Conservation (phyloP, 2,888 invertebrate genomes). For the Eupithecia abbreviata region DNA sequence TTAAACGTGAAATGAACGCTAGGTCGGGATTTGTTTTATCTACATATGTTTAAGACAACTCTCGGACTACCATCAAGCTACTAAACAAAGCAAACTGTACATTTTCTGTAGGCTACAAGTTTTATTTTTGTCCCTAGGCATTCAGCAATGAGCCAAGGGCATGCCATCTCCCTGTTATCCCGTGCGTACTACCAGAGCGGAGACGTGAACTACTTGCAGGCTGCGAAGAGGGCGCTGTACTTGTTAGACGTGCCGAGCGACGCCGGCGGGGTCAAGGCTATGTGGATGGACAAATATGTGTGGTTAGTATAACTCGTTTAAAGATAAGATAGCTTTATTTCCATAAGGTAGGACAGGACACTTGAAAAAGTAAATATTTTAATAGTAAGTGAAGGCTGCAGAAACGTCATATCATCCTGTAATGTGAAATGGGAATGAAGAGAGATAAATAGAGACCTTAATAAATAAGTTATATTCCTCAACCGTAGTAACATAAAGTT, state of each 20-base stretch:
- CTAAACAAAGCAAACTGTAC: background rate
- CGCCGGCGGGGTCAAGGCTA: conserved; percentile 92
- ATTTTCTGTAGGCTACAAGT: background rate
- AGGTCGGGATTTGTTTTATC: background rate
- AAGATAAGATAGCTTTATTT: background rate
- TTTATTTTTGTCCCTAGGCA: conserved; percentile 81
- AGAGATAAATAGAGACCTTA: too few relatives aligned
- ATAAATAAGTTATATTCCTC: too few relatives aligned
- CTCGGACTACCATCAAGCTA: background rate
- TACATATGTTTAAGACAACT: background rate
- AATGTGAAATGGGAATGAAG: too few relatives aligned
- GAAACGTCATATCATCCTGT: too few relatives aligned
- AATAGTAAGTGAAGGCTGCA: too few relatives aligned
- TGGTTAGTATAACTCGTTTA: conserved; percentile 86
- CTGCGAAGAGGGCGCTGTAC: conserved; percentile 91
- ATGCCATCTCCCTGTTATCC: conserved; percentile 96
- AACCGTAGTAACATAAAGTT: too few relatives aligned
- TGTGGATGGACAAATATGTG: conserved; percentile 92
- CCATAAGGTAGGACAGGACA: background rate
- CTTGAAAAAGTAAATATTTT: background rate
- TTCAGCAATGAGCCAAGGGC: conserved; percentile 99
- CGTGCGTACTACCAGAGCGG: conserved; percentile 95
- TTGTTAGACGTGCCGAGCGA: conserved; percentile 89
- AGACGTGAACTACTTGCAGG: conserved; percentile 89
- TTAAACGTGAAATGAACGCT: background rate